Evolutionary conservation across 2,113 vertebrate species (phyloP).

Genomic region (Prinia subflava): DNA sequence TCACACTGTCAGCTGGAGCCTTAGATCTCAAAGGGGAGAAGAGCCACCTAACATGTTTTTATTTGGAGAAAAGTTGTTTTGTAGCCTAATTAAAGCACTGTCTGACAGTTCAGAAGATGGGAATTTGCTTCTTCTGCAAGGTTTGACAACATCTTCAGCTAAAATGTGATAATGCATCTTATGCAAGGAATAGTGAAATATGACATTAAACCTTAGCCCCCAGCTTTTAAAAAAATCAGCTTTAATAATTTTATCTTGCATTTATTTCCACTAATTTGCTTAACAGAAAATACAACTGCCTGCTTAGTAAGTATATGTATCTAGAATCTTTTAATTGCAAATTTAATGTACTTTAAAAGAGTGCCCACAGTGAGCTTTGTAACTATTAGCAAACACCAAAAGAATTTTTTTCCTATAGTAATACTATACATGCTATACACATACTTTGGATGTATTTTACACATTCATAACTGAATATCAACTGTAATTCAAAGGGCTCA

Average conservation of each 20-base stretch:
- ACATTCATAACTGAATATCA: background rate
- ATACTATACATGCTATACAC: background rate
- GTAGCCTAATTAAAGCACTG: conserved; percentile 44
- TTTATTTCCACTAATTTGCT: background rate
- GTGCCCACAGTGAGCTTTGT: background rate
- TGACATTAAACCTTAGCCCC: background rate
- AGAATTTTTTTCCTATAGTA: background rate
- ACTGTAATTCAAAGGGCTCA: background rate
- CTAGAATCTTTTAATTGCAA: background rate
- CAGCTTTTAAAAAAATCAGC: background rate
- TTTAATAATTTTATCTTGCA: background rate
- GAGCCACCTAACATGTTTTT: background rate
- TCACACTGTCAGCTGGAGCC: conserved; percentile 16
- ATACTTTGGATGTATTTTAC: background rate
- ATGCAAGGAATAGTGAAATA: background rate
- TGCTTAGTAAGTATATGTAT: background rate
- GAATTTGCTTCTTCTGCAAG: conserved; percentile 1
- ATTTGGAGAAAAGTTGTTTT: conserved; percentile 7
- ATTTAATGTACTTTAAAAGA: background rate
- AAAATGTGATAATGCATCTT: background rate
- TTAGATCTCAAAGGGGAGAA: conserved; percentile 32
- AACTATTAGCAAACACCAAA: background rate
- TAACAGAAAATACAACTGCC: background rate
- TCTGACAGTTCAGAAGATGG: conserved; percentile 38
- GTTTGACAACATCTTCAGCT: conserved; percentile 26